Evolutionary conservation across 2,113 vertebrate genomes (phyloP).

Genomic region (Buteo buteo): DNA sequence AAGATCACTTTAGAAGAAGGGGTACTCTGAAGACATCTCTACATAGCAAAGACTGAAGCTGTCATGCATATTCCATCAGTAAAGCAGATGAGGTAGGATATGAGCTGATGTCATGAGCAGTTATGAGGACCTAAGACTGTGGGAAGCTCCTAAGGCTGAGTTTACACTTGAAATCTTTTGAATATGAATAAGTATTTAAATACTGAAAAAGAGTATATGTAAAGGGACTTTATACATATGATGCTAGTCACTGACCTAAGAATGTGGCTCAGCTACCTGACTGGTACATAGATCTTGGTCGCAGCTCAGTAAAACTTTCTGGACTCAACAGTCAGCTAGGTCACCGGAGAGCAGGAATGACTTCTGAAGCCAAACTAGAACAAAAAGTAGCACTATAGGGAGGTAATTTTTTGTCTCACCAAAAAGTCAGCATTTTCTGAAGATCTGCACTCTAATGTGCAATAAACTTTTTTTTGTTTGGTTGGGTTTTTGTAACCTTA

Average conservation of each 20-base stretch:
- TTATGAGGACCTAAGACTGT: neutral
- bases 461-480: neutral
- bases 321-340: neutral
- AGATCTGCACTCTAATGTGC: neutral
- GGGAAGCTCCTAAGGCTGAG: neutral
- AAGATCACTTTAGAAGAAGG: neutral
- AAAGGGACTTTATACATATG: neutral
- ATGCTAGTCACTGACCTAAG: neutral
- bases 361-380: neutral
- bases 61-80: neutral
- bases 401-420: neutral
- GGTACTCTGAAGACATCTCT: neutral
- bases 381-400: neutral
- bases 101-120: neutral
- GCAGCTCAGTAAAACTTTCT: neutral
- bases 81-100: neutral
- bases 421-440: neutral
- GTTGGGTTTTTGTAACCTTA: neutral
- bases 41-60: neutral
- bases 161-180: neutral
- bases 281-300: neutral
- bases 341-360: neutral
- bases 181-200: too few relatives aligned
- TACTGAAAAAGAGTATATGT: neutral
- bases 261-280: neutral